Evolutionary conservation across 2,113 vertebrate species (phyloP), one percentile per base, ranked within the genome.

Genomic region (Lanius collurio): DNA sequence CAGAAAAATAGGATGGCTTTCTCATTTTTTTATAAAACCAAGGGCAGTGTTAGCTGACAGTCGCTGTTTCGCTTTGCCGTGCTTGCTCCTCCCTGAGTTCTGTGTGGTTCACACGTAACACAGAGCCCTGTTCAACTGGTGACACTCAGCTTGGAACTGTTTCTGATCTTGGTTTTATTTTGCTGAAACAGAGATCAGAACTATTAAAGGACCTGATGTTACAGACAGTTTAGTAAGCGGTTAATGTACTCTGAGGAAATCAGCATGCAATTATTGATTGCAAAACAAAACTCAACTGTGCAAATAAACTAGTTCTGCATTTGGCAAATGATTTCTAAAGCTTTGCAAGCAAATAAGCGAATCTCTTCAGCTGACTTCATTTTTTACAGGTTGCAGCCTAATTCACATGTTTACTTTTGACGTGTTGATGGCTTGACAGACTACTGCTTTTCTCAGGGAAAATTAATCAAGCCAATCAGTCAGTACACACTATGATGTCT

Each of bases 21-120:
- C 24, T 83, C 0, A 1, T 42, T 86, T 50, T 37, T 42, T 19
- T 30, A 8, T 4, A 15, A 21, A 77, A 10, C 33, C 7, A 35
- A 30, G 65, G 24, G 42, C 24, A 55, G 10, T 1, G 0, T 49
- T 53, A 39, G 49, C 44, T 6, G 6, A 13, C 0, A 1, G 20
- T 68, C 35, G 3, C 70, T 28, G 49, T 69, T 90, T 26, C 0
- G 1, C 41, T 86, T 2, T 33, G n/a, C 53, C 0, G 1, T 70
- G 15, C 33, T 55, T 75, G 42, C 42, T 89, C 53, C 7, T 74
- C 33, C 28, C 6, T 24, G 26, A n/a, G 23, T 52, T 89, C 27
- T 80, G 41, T 35, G 2, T 49, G 24, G 28, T 22, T 81, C 39
- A 31, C 7, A 1, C 6, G 2, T 46, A 68, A 33, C 6, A 1